These are phyloP conservation scores for Goniozus legneri DNA, from an alignment of 1,140 invertebrate species.

Conservation along the genomic window DNA sequence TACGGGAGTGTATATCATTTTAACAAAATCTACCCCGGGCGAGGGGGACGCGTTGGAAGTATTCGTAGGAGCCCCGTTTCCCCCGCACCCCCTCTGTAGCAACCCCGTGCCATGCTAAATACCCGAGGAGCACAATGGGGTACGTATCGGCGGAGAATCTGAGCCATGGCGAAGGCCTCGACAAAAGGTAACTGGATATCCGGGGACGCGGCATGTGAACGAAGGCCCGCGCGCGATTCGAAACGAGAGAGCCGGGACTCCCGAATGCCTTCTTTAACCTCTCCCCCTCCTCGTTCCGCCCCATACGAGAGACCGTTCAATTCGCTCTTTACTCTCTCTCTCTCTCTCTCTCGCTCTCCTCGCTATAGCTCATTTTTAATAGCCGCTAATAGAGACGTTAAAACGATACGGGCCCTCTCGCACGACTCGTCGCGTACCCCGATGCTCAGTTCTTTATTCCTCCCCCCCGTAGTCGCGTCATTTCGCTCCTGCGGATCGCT, in stretches of 20 bases:
- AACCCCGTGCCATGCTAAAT: conserved; percentile 48
- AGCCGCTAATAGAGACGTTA: conserved; percentile 54
- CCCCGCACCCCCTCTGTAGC: conserved; percentile 12
- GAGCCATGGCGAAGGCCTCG: conserved; percentile 38
- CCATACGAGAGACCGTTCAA: background rate
- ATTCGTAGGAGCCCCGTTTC: conserved; percentile 12
- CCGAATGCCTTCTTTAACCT: background rate
- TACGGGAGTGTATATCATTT: conserved; percentile 42
- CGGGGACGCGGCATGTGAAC: conserved; percentile 42
- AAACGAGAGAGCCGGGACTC: conserved; percentile 19
- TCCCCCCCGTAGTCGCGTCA: background rate
- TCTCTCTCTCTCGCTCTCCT: background rate
- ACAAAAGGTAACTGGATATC: conserved; percentile 53
- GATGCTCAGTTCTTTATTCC: conserved; percentile 42
- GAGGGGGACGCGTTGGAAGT: conserved; percentile 35
- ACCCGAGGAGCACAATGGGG: conserved; percentile 41
- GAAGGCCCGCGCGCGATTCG: conserved; percentile 35
- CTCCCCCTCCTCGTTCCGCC: background rate
- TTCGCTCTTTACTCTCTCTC: background rate
- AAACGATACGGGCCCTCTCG: conserved; percentile 46
- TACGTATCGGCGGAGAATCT: conserved; percentile 49
- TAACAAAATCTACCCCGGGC: conserved; percentile 49
- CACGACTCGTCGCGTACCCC: conserved; percentile 34
- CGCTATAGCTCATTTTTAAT: conserved; percentile 46
- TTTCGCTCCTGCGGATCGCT: too few species aligned